phyloP scores from a whole-genome alignment of 1,140 invertebrate species.

The Teleogryllus occipitalis region DNA sequence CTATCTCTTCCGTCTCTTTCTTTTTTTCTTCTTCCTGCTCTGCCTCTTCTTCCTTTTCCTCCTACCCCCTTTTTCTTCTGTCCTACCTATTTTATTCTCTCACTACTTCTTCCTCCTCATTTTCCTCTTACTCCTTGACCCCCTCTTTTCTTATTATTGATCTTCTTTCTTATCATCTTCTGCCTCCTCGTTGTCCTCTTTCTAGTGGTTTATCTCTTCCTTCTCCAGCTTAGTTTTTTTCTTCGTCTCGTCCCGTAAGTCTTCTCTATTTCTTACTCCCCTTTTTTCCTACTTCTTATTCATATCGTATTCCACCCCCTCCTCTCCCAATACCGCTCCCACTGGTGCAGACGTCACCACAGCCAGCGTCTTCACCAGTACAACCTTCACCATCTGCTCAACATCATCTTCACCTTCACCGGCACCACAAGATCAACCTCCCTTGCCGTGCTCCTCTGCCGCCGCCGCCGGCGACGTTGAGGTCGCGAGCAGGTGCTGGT shows the following conservation, averaged over 20 bases:
- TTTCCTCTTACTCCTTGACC: neutral
- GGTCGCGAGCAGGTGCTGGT: too few relatives aligned
- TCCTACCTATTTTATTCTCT: neutral
- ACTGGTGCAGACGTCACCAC: neutral
- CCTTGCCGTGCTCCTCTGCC: too few relatives aligned
- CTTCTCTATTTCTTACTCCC: neutral
- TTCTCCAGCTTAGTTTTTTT: neutral
- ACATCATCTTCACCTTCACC: too few relatives aligned
- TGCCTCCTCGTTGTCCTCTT: neutral
- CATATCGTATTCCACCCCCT: neutral
- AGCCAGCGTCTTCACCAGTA: too few relatives aligned
- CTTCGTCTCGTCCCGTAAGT: neutral
- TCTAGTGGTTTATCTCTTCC: neutral
- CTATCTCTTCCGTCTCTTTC: slow-evolving; percentile 11
- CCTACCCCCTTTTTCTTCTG: neutral
- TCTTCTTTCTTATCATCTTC: neutral
- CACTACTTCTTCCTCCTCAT: neutral
- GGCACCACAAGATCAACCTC: too few relatives aligned
- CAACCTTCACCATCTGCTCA: too few relatives aligned
- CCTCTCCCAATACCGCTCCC: neutral
- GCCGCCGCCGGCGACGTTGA: too few relatives aligned
- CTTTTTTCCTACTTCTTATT: neutral
- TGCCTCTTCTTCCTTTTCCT: neutral
- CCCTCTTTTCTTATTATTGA: neutral
- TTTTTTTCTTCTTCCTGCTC: neutral